phyloP scores from a whole-genome alignment of 2,888 invertebrate genomes.

The Drosophila prolongata region DNA sequence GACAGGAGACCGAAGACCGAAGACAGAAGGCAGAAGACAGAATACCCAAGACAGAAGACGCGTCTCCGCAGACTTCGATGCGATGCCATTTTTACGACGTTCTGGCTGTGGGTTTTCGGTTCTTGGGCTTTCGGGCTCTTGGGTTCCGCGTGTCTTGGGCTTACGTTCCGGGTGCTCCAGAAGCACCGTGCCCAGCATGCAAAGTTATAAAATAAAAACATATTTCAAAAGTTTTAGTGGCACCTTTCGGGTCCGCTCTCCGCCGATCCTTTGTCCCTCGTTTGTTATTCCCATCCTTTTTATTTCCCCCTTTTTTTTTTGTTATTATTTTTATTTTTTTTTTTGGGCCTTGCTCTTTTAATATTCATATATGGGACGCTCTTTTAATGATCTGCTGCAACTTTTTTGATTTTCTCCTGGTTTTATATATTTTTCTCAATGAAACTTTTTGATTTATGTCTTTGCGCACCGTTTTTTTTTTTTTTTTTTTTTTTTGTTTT shows the following conservation, averaged over 20 bases:
- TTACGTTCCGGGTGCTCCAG: constrained; percentile 29
- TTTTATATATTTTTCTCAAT: constrained; percentile 57
- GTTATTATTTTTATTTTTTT: constrained; percentile 3
- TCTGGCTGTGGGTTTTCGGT: constrained; percentile 49
- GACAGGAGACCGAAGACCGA: not conserved
- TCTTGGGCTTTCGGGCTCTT: constrained; percentile 28
- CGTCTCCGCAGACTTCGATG: constrained; percentile 19
- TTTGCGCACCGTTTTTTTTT: constrained; percentile 39
- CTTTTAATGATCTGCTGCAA: constrained; percentile 76
- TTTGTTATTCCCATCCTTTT: constrained; percentile 32
- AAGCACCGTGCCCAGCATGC: constrained; percentile 78
- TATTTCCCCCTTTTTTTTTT: constrained; percentile 21
- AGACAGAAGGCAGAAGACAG: not conserved
- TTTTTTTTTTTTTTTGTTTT: constrained; percentile 6
- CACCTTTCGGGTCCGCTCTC: constrained; percentile 55
- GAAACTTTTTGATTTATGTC: constrained; percentile 75
- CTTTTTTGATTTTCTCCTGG: constrained; percentile 37
- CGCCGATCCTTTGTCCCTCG: constrained; percentile 34
- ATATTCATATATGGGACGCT: constrained; percentile 74
- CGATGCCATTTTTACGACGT: constrained; percentile 65
- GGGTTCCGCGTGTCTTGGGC: not conserved
- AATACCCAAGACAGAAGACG: constrained; percentile 11
- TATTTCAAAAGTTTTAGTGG: constrained; percentile 81
- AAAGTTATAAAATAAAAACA: constrained; percentile 80
- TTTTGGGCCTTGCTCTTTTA: constrained; percentile 45